Evolutionary conservation across 2,797 vertebrate genomes (phyloP).

Genomic region (Thaleichthys pacificus): DNA sequence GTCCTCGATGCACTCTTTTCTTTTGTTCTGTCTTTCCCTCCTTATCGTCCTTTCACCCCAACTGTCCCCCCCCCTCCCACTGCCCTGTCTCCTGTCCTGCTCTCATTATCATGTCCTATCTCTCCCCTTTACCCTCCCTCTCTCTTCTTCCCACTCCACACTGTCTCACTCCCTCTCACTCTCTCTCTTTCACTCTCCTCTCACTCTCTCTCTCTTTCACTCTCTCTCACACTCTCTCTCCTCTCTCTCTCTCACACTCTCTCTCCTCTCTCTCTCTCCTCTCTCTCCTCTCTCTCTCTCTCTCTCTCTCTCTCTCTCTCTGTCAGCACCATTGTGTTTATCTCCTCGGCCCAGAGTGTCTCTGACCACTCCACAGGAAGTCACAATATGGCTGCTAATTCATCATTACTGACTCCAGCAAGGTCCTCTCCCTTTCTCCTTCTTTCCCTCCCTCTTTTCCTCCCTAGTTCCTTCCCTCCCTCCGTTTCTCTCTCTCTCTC

Average conservation of each 20-base stretch:
- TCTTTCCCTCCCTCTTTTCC: not conserved
- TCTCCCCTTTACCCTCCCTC: slow-evolving; percentile 1
- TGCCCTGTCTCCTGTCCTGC: not conserved
- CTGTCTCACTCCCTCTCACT: not conserved
- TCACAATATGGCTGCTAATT: slow-evolving; percentile 5
- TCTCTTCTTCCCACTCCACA: not conserved
- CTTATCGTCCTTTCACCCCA: slow-evolving; percentile 26
- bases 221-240: not conserved
- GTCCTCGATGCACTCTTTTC: slow-evolving; percentile 5
- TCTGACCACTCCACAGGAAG: not conserved
- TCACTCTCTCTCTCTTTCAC: not conserved
- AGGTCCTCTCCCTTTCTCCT: not conserved
- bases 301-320: slow-evolving; percentile 13
- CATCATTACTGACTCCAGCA: not conserved
- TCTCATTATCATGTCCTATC: not conserved
- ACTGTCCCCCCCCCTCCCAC: not conserved
- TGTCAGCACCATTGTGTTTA: slow-evolving; percentile 10
- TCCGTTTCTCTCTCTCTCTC: no score
- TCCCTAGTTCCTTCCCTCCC: no score
- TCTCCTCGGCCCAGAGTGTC: not conserved
- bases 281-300: slow-evolving; percentile 13
- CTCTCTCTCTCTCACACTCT: slow-evolving; percentile 6
- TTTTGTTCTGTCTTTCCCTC: slow-evolving; percentile 35
- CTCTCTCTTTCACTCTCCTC: not conserved
- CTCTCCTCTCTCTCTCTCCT: slow-evolving; percentile 22